These are phyloP conservation scores for Setipinna tenuifilis DNA, from an alignment of 2,797 vertebrate genomes.

Conservation along the genomic window DNA sequence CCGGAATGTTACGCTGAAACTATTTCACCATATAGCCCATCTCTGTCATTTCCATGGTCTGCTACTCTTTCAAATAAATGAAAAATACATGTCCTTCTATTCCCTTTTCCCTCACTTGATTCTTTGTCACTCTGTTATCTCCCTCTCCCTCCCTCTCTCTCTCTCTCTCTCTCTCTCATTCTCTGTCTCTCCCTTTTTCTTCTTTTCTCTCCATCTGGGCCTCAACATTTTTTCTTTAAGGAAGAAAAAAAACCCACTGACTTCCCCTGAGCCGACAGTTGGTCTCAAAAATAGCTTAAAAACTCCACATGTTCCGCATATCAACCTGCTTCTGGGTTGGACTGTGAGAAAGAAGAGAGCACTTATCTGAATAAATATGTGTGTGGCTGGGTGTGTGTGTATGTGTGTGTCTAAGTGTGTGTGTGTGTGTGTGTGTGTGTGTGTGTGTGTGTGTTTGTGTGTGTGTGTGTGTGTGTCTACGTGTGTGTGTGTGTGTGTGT, in stretches of 20 bases:
- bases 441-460: not conserved
- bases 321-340: not conserved
- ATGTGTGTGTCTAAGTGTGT: not conserved
- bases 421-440: not conserved
- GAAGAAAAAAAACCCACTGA: not conserved
- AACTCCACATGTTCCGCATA: conserved; percentile 11
- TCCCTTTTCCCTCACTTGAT: not conserved
- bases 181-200: conserved; percentile 38
- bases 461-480: not conserved
- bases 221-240: not conserved
- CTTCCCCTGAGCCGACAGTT: conserved; percentile 14
- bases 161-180: conserved; percentile 49
- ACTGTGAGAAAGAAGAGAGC: not conserved
- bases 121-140: not conserved
- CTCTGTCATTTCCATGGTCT: not conserved
- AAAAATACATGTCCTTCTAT: not conserved
- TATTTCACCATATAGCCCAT: not conserved
- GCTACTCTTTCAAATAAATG: not conserved
- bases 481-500: too few species aligned
- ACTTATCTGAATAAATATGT: not conserved
- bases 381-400: not conserved
- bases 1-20: not conserved
- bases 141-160: conserved; percentile 54
- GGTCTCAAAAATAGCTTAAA: conserved; percentile 14
- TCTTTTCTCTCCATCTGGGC: not conserved